phyloP scores from a whole-genome alignment of 2,888 invertebrate species.

The Venustoraphidia nigricollis region DNA sequence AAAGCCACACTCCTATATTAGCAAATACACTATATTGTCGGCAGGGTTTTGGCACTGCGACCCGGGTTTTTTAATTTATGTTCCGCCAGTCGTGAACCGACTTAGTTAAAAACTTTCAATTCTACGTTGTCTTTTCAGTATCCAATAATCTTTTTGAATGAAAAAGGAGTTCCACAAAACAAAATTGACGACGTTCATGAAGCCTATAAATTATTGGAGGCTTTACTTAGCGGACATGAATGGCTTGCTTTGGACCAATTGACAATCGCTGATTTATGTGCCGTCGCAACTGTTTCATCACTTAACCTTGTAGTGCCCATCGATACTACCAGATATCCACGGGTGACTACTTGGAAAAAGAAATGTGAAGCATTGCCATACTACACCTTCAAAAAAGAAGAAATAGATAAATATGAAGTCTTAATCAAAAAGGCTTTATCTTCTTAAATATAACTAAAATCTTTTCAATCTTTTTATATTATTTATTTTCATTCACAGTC shows the following conservation, averaged over 20 bases:
- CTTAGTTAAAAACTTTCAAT: no score
- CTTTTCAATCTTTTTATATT: no score
- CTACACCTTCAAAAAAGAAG: slow-evolving; percentile 27
- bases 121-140: slow-evolving; percentile 18
- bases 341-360: slow-evolving; percentile 20
- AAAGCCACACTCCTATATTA: no score
- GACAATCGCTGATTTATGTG: slow-evolving; percentile 36
- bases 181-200: slow-evolving; percentile 26
- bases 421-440: slow-evolving; percentile 14
- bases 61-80: no score
- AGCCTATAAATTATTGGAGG: slow-evolving; percentile 30
- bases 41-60: no score
- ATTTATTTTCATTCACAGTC: no score
- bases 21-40: no score
- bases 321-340: slow-evolving; percentile 20
- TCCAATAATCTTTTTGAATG: slow-evolving; percentile 21
- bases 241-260: slow-evolving; percentile 34
- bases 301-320: slow-evolving; percentile 21
- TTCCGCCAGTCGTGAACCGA: no score
- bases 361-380: slow-evolving; percentile 18
- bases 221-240: slow-evolving; percentile 28
- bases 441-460: no score
- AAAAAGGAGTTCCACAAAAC: slow-evolving; percentile 22
- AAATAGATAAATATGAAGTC: slow-evolving; percentile 23
- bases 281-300: slow-evolving; percentile 23